Evolutionary conservation across 1,140 invertebrate species (phyloP).

Genomic region (Drosophila willistoni): DNA sequence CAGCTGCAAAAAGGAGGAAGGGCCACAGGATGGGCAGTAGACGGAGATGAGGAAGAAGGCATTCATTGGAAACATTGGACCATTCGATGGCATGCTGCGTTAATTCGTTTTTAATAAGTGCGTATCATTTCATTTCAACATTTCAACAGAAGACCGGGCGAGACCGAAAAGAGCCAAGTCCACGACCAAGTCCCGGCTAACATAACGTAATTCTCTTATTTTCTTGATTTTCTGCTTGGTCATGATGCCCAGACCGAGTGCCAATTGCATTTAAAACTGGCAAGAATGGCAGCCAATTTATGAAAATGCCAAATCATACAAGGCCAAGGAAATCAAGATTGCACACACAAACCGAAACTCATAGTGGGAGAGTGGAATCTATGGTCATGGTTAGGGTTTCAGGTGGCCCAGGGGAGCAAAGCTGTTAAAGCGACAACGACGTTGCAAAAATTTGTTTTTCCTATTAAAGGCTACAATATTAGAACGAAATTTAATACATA

Average conservation of each 20-base stretch:
- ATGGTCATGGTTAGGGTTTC: background rate
- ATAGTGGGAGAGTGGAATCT: background rate
- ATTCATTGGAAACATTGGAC: slow-evolving; percentile 32
- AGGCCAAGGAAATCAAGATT: slow-evolving; percentile 79
- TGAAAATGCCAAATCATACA: slow-evolving; percentile 78
- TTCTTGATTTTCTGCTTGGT: slow-evolving; percentile 34
- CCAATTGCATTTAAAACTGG: slow-evolving; percentile 72
- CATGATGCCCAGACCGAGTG: slow-evolving; percentile 59
- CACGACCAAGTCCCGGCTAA: slow-evolving; percentile 43
- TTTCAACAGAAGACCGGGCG: slow-evolving; percentile 60
- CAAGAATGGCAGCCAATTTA: slow-evolving; percentile 81
- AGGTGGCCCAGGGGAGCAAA: slow-evolving; percentile 38
- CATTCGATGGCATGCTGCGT: slow-evolving; percentile 64
- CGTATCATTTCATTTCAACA: slow-evolving; percentile 81
- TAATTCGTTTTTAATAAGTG: slow-evolving; percentile 82
- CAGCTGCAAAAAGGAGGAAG: slow-evolving; percentile 44
- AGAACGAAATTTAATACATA: background rate
- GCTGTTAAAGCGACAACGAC: slow-evolving; percentile 56
- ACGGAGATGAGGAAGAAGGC: slow-evolving; percentile 15
- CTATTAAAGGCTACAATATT: background rate
- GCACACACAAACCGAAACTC: slow-evolving; percentile 49
- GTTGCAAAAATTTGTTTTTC: background rate
- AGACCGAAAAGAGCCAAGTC: slow-evolving; percentile 30
- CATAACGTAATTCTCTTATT: slow-evolving; percentile 32
- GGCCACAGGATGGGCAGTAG: slow-evolving; percentile 14